These are phyloP conservation scores for Hirtodrosophila cameraria DNA, from an alignment of 2,888 invertebrate genomes.

Conservation along the genomic window DNA sequence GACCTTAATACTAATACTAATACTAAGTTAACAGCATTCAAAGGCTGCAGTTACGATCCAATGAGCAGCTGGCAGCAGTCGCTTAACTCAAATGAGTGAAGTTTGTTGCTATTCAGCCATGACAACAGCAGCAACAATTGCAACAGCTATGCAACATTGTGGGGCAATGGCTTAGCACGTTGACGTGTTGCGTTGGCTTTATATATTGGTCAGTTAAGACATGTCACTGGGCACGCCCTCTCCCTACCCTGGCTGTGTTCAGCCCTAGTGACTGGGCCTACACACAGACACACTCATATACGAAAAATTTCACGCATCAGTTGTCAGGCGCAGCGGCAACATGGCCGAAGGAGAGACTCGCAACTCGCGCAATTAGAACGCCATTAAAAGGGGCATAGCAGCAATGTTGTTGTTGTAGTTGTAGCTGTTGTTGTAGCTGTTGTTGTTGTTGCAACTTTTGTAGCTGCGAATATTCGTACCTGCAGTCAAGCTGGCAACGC, in stretches of 20 bases:
- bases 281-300: conserved; percentile 4
- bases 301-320: conserved; percentile 70
- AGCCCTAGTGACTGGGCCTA: conserved; percentile 15
- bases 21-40: conserved; percentile 3
- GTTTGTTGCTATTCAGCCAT: conserved; percentile 21
- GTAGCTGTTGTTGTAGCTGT: conserved; percentile 23
- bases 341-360: conserved; percentile 53
- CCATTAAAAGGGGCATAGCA: conserved; percentile 70
- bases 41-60: conserved; percentile 36
- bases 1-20: neutral
- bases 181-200: conserved; percentile 58
- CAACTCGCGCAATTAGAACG: conserved; percentile 71
- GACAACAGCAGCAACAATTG: conserved; percentile 18
- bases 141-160: conserved; percentile 42
- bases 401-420: conserved; percentile 35
- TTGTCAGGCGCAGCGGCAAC: conserved; percentile 47
- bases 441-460: conserved; percentile 30
- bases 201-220: conserved; percentile 75
- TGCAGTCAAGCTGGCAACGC: conserved; percentile 63
- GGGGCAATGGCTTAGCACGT: conserved; percentile 40
- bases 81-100: conserved; percentile 34
- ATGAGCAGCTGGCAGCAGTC: conserved; percentile 44
- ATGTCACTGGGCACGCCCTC: conserved; percentile 74
- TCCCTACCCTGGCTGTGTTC: conserved; percentile 10
- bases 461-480: conserved; percentile 44